Evolutionary conservation across 2,888 invertebrate species (phyloP), one percentile per base, ranked within the genome.

Genomic region (Ichneumoninae sp.): DNA sequence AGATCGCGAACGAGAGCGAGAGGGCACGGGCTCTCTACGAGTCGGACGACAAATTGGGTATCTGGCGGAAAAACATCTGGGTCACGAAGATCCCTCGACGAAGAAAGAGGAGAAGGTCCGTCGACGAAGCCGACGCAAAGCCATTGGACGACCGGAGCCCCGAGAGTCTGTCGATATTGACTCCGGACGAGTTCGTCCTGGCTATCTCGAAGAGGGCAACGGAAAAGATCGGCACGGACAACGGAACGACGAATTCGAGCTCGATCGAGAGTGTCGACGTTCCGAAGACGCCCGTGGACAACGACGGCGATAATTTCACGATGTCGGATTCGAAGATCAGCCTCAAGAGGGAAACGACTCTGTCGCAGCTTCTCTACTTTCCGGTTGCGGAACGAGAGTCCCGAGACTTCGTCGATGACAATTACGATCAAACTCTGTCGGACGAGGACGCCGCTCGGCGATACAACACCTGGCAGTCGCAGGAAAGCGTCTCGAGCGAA

Each of bases 401-500:
- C 36, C 70, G 85, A 40, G 78, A 82, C 71, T 36, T 69, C 71
- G 10, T 44, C 19, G 83, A 83, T 3, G 65, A 68, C 16, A 57
- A 69, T 70, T 85, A 75, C 10, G 80, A 85, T 66, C 77, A 83
- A 70, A 36, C 85, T 0, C 50, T 77, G 47, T 82, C 85, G 50
- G 84, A 84, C 30, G 79, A 69, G 7, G 79, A 80, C 26, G 10
- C 33, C 0, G 47, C 76, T 84, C 86, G 0, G 80, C 85, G 86
- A 8, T 70, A 85, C 10, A 87, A 87, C 40, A 87, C 87, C 22
- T 93, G 93, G 93, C 93, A 92, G n/a, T 90, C 92, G 4, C 90
- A 90, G 3, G 96, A 96, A 87, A 96, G 96, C 87, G 95, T 97
- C 86, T 96, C 97, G 0, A 95, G 96, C 70, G 97, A 97, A 94